These are phyloP conservation scores for Prionailurus bengalensis DNA, from an alignment of 2,113 vertebrate species.

Conservation along the genomic window DNA sequence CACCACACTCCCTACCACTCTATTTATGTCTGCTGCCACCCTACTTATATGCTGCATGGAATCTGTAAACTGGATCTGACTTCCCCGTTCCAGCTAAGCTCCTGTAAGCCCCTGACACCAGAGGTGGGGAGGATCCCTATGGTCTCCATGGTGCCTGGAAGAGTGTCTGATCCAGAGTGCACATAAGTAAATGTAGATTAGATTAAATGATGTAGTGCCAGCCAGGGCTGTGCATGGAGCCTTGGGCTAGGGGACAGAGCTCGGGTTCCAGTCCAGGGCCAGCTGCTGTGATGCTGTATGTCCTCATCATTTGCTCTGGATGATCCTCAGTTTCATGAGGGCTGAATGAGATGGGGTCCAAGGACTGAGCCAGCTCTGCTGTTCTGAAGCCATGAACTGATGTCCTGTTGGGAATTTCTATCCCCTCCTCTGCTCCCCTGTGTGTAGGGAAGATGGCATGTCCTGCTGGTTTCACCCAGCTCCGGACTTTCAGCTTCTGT, in stretches of 20 bases:
- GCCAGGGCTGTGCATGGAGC: not conserved
- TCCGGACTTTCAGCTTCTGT: not conserved
- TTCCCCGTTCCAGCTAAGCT: not conserved
- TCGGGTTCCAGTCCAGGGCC: not conserved
- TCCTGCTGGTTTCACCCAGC: not conserved
- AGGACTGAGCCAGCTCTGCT: not conserved
- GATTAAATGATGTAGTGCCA: not conserved
- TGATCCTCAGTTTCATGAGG: not conserved
- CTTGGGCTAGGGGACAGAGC: not conserved
- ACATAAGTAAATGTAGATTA: not conserved
- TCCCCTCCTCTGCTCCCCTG: not conserved
- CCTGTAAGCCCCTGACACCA: not conserved
- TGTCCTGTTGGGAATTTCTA: not conserved
- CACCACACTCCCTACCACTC: not conserved
- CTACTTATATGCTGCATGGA: not conserved
- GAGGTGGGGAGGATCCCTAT: not conserved
- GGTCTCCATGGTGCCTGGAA: not conserved
- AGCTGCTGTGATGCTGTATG: not conserved
- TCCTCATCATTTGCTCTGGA: not conserved
- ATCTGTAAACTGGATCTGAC: not conserved
- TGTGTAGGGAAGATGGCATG: not conserved
- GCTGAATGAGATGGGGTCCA: not conserved
- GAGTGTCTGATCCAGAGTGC: not conserved
- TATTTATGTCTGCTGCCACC: not conserved
- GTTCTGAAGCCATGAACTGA: not conserved